These are phyloP conservation scores for Amphipoea oculea DNA, from an alignment of 2,888 invertebrate genomes.

Conservation along the genomic window DNA sequence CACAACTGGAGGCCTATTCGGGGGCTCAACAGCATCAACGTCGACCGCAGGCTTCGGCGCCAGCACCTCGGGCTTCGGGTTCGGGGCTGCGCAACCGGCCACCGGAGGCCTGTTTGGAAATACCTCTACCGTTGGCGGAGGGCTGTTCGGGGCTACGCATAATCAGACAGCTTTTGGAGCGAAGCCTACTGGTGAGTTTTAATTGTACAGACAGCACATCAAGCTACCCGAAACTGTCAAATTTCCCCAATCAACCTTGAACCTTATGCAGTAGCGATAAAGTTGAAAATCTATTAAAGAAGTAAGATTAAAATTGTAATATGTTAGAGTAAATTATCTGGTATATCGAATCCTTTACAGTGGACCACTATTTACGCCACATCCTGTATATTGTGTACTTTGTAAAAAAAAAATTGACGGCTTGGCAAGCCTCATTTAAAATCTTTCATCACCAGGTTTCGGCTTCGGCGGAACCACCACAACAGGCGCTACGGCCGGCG, in stretches of 20 bases:
- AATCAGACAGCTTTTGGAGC: slow-evolving; percentile 91
- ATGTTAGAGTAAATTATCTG: too few species aligned
- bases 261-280: too few species aligned
- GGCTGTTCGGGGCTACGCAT: slow-evolving; percentile 91
- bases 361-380: too few species aligned
- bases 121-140: slow-evolving; percentile 75
- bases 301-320: too few species aligned
- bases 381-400: too few species aligned
- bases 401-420: too few species aligned
- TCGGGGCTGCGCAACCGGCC: slow-evolving; percentile 84
- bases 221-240: too few species aligned
- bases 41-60: slow-evolving; percentile 92
- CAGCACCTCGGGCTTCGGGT: slow-evolving; percentile 85
- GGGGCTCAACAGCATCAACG: slow-evolving; percentile 76
- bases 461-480: slow-evolving; percentile 89
- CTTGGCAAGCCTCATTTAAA: too few species aligned
- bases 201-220: too few species aligned
- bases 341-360: too few species aligned
- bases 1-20: slow-evolving; percentile 81
- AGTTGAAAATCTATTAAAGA: too few species aligned
- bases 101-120: slow-evolving; percentile 91
- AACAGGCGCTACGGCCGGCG: slow-evolving; percentile 79
- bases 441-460: slow-evolving; percentile 83
- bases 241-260: too few species aligned
- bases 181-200: slow-evolving; percentile 86